Evolutionary conservation across 2,797 vertebrate species (phyloP).

Genomic region (Chelmon rostratus): DNA sequence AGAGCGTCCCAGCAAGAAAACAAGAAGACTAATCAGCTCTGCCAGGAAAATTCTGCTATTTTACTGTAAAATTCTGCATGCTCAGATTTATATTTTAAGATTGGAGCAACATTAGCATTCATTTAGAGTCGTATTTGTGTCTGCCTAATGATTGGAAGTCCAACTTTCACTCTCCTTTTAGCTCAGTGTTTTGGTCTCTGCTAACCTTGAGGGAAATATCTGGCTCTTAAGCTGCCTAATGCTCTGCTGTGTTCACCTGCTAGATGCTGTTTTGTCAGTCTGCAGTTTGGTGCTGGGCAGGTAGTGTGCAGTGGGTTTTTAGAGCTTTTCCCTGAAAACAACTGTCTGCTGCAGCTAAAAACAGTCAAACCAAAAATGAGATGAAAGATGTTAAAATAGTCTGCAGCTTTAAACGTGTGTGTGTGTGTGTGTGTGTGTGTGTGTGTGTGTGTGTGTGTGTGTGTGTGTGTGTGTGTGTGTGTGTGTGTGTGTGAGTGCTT

Average conservation of each 20-base stretch:
- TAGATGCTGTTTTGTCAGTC: background rate
- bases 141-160: background rate
- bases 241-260: background rate
- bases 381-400: background rate
- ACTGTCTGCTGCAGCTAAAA: background rate
- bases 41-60: no score
- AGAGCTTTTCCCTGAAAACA: background rate
- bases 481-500: background rate
- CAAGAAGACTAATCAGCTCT: background rate
- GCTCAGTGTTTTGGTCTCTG: background rate
- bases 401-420: background rate
- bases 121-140: background rate
- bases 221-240: background rate
- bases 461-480: background rate
- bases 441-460: background rate
- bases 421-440: background rate
- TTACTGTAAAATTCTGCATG: no score
- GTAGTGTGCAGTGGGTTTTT: background rate
- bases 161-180: background rate
- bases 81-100: no score
- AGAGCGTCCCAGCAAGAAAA: background rate
- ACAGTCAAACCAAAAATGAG: background rate
- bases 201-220: background rate
- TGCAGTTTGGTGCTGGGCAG: constrained; percentile 6
- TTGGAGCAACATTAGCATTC: background rate